Conservation (phyloP, 2,888 invertebrate species). For the Agrochola circellaris region DNA sequence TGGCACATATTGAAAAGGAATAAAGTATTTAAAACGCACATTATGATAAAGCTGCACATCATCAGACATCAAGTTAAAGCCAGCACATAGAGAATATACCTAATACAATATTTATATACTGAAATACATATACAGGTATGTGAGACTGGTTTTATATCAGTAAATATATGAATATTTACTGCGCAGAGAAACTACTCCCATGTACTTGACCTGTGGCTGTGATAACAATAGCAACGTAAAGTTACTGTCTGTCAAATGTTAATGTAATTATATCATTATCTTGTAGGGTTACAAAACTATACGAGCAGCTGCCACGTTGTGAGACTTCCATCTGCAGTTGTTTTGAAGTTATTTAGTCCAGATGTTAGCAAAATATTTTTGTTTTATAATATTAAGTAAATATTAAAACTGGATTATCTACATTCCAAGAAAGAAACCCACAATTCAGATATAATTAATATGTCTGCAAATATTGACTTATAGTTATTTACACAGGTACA, state of each 20-base stretch:
- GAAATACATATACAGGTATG: slow-evolving; percentile 47
- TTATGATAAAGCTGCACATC: slow-evolving; percentile 61
- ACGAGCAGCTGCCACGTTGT: not conserved
- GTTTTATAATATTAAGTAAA: not conserved
- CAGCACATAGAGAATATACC: slow-evolving; percentile 65
- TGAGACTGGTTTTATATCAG: slow-evolving; percentile 52
- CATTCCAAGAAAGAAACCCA: not conserved
- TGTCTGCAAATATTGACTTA: slow-evolving; percentile 3
- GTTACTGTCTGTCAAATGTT: slow-evolving; percentile 66
- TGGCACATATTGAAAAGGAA: slow-evolving; percentile 61
- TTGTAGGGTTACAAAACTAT: not conserved
- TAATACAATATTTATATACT: slow-evolving; percentile 45
- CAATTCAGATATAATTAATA: slow-evolving; percentile 2
- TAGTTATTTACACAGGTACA: not conserved
- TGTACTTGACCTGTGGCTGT: slow-evolving; percentile 51
- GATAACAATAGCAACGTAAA: slow-evolving; percentile 51
- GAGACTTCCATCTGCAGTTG: not conserved
- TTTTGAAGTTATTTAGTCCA: slow-evolving; percentile 7
- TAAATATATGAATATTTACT: slow-evolving; percentile 36
- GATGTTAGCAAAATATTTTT: slow-evolving; percentile 10
- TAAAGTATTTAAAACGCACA: slow-evolving; percentile 60
- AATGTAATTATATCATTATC: slow-evolving; percentile 28
- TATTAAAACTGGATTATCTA: slow-evolving; percentile 1
- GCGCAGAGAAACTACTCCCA: slow-evolving; percentile 46
- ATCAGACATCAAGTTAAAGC: slow-evolving; percentile 60